These are phyloP conservation scores for Eupeodes latifasciatus DNA, from an alignment of 2,888 invertebrate species.

Conservation along the genomic window DNA sequence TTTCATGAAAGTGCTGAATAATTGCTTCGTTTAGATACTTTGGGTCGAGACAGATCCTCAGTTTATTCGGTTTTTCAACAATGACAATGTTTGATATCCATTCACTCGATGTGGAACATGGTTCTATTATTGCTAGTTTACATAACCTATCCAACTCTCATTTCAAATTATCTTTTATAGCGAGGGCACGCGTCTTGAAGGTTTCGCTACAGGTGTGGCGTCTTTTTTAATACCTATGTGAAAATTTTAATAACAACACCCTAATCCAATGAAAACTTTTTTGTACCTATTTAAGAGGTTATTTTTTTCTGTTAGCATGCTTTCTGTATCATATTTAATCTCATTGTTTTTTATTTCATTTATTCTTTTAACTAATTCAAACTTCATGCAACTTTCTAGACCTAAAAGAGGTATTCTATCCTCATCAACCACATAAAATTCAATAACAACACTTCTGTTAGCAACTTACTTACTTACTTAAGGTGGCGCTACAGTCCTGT, in stretches of 20 bases:
- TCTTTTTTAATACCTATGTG: not conserved
- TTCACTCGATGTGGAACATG: not conserved
- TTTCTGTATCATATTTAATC: no score
- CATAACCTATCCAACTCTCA: not conserved
- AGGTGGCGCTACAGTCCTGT: no score
- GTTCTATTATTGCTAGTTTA: constrained; percentile 8
- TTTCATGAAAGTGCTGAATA: not conserved
- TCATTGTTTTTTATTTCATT: no score
- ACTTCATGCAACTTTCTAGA: no score
- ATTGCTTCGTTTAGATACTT: not conserved
- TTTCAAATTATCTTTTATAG: not conserved
- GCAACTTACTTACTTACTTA: no score
- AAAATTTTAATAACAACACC: not conserved
- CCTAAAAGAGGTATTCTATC: no score
- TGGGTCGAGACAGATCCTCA: not conserved
- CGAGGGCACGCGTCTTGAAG: not conserved
- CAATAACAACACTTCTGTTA: no score
- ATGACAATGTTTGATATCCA: constrained; percentile 1
- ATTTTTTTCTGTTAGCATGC: no score
- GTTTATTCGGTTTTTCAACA: not conserved
- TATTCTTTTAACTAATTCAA: no score
- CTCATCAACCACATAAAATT: no score
- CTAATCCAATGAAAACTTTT: not conserved
- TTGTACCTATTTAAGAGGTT: not conserved
- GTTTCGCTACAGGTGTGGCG: not conserved